Conservation (phyloP, 2,797 vertebrate species). For the Novumbra hubbsi region DNA sequence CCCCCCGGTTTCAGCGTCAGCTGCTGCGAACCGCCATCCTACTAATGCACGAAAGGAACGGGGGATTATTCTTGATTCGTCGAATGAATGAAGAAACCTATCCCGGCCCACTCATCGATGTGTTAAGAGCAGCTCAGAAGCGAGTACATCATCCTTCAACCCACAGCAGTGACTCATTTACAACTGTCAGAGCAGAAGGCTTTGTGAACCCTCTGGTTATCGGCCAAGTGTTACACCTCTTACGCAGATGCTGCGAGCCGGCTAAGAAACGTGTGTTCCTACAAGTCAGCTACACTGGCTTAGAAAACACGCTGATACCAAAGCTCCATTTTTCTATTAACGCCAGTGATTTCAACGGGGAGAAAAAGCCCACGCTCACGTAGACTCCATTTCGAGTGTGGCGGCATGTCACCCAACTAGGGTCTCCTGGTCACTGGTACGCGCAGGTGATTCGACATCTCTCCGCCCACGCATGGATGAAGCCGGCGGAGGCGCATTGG, state of each 20-base stretch:
- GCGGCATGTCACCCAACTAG: not conserved
- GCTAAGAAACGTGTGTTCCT: not conserved
- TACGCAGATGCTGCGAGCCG: not conserved
- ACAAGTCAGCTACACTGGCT: not conserved
- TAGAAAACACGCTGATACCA: not conserved
- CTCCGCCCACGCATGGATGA: slow-evolving; percentile 8
- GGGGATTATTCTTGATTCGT: slow-evolving; percentile 10
- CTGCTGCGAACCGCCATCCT: slow-evolving; percentile 2
- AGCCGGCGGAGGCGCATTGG: slow-evolving; percentile 38
- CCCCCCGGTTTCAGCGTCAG: not conserved
- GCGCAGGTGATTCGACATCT: slow-evolving; percentile 13
- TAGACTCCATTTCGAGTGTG: not conserved
- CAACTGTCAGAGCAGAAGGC: slow-evolving; percentile 9
- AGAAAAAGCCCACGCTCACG: not conserved
- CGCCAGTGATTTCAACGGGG: not conserved
- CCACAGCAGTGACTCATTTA: slow-evolving; percentile 13
- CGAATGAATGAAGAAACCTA: slow-evolving; percentile 8
- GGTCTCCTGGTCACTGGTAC: not conserved
- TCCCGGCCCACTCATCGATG: not conserved
- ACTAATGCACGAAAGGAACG: not conserved
- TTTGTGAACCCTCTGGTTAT: slow-evolving; percentile 9
- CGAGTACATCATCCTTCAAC: slow-evolving; percentile 9
- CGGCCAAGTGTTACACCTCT: slow-evolving; percentile 9
- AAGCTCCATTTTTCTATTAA: not conserved
- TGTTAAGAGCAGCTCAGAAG: not conserved